Base-by-base conservation (phyloP, 2,113 vertebrate genomes). In the Bettongia penicillata region DNA sequence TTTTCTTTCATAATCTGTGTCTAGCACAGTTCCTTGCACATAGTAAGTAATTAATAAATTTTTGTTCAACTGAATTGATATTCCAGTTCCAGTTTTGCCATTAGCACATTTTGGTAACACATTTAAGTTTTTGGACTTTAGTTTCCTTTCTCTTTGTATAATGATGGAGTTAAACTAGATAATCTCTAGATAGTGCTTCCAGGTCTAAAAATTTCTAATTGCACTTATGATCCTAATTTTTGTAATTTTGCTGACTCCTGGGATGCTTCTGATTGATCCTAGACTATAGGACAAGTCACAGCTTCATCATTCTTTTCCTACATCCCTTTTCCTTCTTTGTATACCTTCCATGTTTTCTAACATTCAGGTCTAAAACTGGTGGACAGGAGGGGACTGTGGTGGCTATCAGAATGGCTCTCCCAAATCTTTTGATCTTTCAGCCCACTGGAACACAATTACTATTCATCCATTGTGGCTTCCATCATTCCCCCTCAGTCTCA, bases 21-120 rank as follows among this genome's bases (percentile, higher is more conserved):
- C 93, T 92, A 97, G 1, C 91, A 89, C 22, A 94, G 95, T 55
- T 12, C 14, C 16, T 77, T 68, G 94, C 92, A 26, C 2, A 53
- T 24, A 93, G 25, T 91, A 91, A 22, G 92, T 92, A 3, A 93
- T 68, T 90, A 49, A 51, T 95, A 95, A 89, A 8, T 61, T 1
- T n/a, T 19, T 92, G 90, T 95, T 26, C 92, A 53, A 96, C 91
- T 96, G 93, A 77, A 28, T 48, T 94, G 55, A 90, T 37, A 77
- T 77, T 19, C 37, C 16, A 77, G 12, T 77, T n/a, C 68, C 68
- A 77, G 61, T 37, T 77, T 77, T 77, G 61, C 37, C 61, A 22
- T 77, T 77, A n/a, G n/a, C 37, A 68, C 61, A n/a, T 68, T 61
- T 14, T 12, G 61, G 37, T 37, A 77, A 77, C 16, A n/a, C 37